phyloP scores from a whole-genome alignment of 2,797 vertebrate species.

The Manis javanica region DNA sequence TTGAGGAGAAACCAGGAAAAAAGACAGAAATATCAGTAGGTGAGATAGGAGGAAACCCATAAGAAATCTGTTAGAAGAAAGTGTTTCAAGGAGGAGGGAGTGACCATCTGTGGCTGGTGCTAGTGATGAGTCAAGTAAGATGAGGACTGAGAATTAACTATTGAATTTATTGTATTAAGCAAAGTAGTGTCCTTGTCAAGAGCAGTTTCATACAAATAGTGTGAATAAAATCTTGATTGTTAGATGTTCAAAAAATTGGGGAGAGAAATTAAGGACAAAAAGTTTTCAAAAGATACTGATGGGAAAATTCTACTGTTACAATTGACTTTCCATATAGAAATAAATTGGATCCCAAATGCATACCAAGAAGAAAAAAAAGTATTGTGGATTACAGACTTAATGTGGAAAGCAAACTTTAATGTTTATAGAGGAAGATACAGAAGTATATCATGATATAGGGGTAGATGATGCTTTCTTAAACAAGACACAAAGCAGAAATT shows the following conservation, averaged over 20 bases:
- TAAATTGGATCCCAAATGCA: neutral
- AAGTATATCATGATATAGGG: neutral
- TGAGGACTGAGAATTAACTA: neutral
- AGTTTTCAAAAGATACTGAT: neutral
- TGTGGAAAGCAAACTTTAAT: neutral
- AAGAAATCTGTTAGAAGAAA: neutral
- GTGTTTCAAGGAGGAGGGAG: neutral
- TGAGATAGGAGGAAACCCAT: neutral
- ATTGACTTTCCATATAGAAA: conserved; percentile 15
- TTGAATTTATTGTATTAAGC: neutral
- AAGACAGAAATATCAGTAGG: neutral
- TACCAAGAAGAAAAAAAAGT: conserved; percentile 9
- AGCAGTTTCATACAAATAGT: neutral
- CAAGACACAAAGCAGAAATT: neutral
- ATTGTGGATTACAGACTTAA: neutral
- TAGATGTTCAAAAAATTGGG: neutral
- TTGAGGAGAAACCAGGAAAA: neutral
- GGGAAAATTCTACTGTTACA: neutral
- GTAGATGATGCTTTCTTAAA: neutral
- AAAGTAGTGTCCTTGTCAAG: neutral
- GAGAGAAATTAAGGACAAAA: neutral
- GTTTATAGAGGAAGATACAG: neutral
- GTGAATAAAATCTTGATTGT: neutral
- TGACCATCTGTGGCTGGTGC: neutral
- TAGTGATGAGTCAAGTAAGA: neutral